Base-by-base conservation (phyloP, 2,888 invertebrate species). In the Drosophila hamatofila region DNA sequence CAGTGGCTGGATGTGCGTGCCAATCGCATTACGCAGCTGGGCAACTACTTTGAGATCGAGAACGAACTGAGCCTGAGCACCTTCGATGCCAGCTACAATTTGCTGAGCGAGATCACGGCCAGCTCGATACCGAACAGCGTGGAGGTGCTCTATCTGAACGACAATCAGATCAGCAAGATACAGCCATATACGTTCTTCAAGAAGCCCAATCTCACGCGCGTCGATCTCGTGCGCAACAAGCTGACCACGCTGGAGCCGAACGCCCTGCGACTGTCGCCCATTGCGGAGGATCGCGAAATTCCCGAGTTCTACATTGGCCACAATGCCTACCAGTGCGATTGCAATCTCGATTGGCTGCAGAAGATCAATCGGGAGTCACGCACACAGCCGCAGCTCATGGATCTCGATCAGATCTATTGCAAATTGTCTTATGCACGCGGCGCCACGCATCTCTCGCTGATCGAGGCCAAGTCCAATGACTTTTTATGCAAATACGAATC, bases 261-360 rank as follows among this genome's bases (percentile, higher is more conserved):
- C 93, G 97, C 98, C 71, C 94, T 98, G 78, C 95, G 97, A 75
- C 94, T 98, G 88, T 96, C 96, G 82, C 96, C 96, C 74, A 96
- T 97, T 78, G 96, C 96, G 89, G 95, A 95, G 78, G 95, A 96
- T 86, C 95, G 95, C 83, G 94, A 95, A 80, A 94, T 97, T 81
- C 97, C 98, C 58, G 97, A 97, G 93, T 97, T 98, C 94, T 97
- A 97, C 93, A 96, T 98, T 80, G 97, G 97, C 56, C 97, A 97
- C 81, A 98, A 98, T 94, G 98, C 98, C 60, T 97, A 98, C 92
- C 96, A 97, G 89, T 98, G 98, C 92, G 97, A 98, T 93, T 98
- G 98, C 94, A 97, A 97, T 87, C 97, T 98, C 95, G 98, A 98
- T 92, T 98, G 98, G 98, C 93, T 98, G 90, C 97, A 98, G 92